A percentile compares a stretch with the other conserved stretches of the same genome.
These are phyloP conservation scores for Muscicapa comitata DNA, from an alignment of 2,797 vertebrate genomes.

Conservation along the genomic window DNA sequence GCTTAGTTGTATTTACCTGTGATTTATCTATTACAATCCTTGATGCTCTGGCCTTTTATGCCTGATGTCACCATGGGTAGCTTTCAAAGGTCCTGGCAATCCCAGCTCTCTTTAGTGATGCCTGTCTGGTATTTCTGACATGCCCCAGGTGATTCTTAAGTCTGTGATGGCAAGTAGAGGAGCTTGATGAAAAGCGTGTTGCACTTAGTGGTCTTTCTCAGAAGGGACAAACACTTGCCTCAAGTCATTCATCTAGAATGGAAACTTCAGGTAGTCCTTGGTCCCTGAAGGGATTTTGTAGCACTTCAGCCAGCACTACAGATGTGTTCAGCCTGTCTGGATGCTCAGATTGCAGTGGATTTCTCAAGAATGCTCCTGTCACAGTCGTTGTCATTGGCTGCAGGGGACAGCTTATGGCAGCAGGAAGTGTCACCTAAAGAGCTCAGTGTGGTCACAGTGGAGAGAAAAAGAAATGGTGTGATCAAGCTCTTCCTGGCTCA, in stretches of 20 bases:
- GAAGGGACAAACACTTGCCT: background rate
- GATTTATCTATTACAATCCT: background rate
- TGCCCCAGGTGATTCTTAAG: too few species aligned
- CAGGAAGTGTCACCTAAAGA: background rate
- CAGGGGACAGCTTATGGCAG: background rate
- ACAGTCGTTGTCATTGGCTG: accelerated
- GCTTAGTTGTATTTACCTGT: background rate
- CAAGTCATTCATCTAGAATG: background rate
- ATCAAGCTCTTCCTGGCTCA: background rate
- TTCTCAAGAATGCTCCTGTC: background rate
- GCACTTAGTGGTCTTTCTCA: background rate
- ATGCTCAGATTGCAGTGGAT: background rate
- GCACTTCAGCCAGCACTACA: background rate
- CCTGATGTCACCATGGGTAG: background rate
- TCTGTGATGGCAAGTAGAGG: background rate
- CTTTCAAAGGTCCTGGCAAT: background rate
- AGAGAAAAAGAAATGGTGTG: background rate
- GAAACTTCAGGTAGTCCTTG: background rate
- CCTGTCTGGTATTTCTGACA: accelerated
- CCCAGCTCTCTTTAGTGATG: background rate
- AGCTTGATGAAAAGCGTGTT: background rate
- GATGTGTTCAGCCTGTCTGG: background rate
- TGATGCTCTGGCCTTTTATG: background rate
- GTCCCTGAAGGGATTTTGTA: background rate
- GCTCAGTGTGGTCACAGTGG: background rate